A percentile compares a stretch with the other conserved stretches of the same genome.
phyloP scores from a whole-genome alignment of 2,113 vertebrate species.

The Zosterops japonicus region DNA sequence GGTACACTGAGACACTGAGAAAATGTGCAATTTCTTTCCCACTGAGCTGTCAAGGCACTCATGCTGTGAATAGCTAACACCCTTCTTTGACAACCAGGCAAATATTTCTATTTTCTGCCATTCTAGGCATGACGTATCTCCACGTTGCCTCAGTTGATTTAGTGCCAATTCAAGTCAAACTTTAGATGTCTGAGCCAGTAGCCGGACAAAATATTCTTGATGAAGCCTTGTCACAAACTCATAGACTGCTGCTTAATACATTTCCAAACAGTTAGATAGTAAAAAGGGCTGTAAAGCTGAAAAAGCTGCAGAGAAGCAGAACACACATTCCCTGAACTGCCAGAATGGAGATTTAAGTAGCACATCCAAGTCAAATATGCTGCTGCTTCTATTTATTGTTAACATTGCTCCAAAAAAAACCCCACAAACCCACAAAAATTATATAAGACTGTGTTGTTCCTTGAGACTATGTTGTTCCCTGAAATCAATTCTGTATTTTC shows the following conservation, averaged over 20 bases:
- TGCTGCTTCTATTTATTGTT: background rate
- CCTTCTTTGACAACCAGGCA: constrained; percentile 64
- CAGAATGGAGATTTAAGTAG: constrained; percentile 46
- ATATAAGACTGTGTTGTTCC: background rate
- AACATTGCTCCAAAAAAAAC: background rate
- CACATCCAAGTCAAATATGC: background rate
- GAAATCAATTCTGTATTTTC: background rate
- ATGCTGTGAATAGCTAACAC: constrained; percentile 72
- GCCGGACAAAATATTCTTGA: constrained; percentile 65
- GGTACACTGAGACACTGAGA: constrained; percentile 59
- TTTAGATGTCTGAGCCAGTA: constrained; percentile 64
- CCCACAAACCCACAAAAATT: rapidly evolving
- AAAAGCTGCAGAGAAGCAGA: constrained; percentile 37
- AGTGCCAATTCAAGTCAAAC: constrained; percentile 64
- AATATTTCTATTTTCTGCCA: constrained; percentile 70
- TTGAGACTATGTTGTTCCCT: background rate
- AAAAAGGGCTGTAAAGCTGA: constrained; percentile 42
- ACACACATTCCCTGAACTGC: constrained; percentile 31
- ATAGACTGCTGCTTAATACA: constrained; percentile 54
- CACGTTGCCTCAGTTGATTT: constrained; percentile 68
- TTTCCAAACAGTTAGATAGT: constrained; percentile 26
- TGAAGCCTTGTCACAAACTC: constrained; percentile 65
- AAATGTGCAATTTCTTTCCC: constrained; percentile 69
- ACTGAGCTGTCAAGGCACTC: constrained; percentile 69
- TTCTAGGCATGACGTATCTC: constrained; percentile 57